Conservation (phyloP, 2,888 invertebrate genomes). For the Ashinkailepas kermadecensis region DNA sequence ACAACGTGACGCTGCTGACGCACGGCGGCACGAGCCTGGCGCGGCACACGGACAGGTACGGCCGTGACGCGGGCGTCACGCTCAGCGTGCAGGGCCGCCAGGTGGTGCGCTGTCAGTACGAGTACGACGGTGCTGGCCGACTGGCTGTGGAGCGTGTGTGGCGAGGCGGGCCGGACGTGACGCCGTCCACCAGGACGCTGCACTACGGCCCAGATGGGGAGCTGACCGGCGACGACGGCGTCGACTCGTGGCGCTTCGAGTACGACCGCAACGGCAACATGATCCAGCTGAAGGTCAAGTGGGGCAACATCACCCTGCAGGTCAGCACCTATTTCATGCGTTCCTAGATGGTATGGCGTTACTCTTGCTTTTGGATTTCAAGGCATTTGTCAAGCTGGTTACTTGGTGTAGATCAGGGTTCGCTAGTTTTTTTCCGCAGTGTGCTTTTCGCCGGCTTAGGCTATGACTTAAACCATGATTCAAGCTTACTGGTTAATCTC, state of each 20-base stretch:
- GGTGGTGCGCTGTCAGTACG: slow-evolving; percentile 81
- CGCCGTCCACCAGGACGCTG: slow-evolving; percentile 80
- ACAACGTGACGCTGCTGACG: slow-evolving; percentile 76
- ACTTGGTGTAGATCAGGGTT: too few species aligned
- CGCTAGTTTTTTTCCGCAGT: too few species aligned
- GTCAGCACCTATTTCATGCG: background rate
- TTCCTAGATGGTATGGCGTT: too few species aligned
- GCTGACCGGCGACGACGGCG: slow-evolving; percentile 80
- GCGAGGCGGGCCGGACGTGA: slow-evolving; percentile 80
- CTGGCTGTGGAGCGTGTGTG: slow-evolving; percentile 79
- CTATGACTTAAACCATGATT: too few species aligned
- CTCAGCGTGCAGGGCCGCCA: slow-evolving; percentile 79
- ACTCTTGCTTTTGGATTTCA: too few species aligned
- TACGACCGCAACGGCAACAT: slow-evolving; percentile 91
- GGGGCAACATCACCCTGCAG: slow-evolving; percentile 77
- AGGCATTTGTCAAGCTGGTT: too few species aligned
- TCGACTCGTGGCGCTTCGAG: slow-evolving; percentile 86
- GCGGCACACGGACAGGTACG: slow-evolving; percentile 65
- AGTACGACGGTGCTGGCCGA: slow-evolving; percentile 62
- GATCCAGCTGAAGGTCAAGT: slow-evolving; percentile 72
- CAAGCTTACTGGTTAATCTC: too few species aligned
- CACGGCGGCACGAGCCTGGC: slow-evolving; percentile 83
- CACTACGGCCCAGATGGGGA: slow-evolving; percentile 95
- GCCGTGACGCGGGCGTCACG: slow-evolving; percentile 46
- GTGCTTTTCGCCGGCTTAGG: too few species aligned